Conservation (phyloP, 1,140 invertebrate genomes). For the Brachionus rotundiformis region DNA sequence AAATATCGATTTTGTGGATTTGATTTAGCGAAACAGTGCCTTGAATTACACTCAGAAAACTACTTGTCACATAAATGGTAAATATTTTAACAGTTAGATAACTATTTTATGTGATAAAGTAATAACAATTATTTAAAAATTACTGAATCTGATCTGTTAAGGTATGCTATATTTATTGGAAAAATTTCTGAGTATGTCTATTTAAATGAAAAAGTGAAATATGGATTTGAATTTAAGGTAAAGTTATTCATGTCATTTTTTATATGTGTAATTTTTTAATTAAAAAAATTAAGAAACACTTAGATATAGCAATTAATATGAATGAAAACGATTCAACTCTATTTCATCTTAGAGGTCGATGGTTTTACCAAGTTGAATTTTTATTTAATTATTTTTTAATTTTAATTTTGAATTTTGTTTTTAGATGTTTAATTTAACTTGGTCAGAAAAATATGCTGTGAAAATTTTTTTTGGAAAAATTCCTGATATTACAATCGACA, state of each 20-base stretch:
- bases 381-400: background rate
- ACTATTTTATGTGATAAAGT: too few relatives aligned
- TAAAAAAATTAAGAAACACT: background rate
- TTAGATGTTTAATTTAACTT: constrained; percentile 33
- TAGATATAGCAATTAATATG: constrained; percentile 28
- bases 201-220: constrained; percentile 43
- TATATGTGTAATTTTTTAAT: background rate
- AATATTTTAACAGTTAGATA: too few relatives aligned
- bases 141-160: too few relatives aligned
- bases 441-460: constrained; percentile 29
- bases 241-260: too few relatives aligned
- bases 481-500: constrained; percentile 13
- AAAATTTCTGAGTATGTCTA: background rate
- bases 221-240: constrained; percentile 50
- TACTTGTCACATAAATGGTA: constrained; percentile 48
- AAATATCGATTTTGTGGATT: background rate
- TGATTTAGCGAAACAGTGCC: background rate
- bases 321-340: background rate
- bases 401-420: background rate
- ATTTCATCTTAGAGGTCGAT: constrained; percentile 35
- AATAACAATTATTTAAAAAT: too few relatives aligned
- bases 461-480: constrained; percentile 8
- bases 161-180: constrained; percentile 31
- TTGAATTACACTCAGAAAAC: background rate
- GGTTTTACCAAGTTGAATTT: constrained; percentile 38